Evolutionary conservation across 2,113 vertebrate genomes (phyloP).

Genomic region (Laticauda colubrina): DNA sequence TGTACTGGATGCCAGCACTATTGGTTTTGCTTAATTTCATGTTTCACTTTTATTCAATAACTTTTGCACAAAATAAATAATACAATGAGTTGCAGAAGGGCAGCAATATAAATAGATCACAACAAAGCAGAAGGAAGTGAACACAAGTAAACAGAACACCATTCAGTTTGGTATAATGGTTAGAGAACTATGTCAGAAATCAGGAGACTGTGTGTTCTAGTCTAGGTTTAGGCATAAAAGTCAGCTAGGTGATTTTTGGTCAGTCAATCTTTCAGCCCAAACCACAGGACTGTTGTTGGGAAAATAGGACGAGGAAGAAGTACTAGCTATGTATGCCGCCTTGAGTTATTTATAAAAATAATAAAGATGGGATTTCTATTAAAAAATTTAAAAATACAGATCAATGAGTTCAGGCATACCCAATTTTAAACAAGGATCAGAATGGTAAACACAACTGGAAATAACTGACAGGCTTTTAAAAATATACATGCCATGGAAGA

Average conservation of each 20-base stretch:
- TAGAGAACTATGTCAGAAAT: background rate
- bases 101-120: background rate
- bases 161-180: background rate
- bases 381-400: background rate
- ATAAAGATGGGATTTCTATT: background rate
- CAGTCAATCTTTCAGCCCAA: background rate
- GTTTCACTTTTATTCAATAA: background rate
- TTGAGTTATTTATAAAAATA: background rate
- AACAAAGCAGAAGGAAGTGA: background rate
- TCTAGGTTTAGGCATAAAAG: too few species aligned
- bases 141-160: background rate
- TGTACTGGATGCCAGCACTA: background rate
- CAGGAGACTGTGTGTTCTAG: background rate
- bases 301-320: background rate
- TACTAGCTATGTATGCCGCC: background rate
- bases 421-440: background rate
- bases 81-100: background rate
- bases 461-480: slow-evolving; percentile 4
- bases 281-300: background rate
- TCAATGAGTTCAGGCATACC: accelerated
- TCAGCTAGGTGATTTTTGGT: background rate
- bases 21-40: background rate
- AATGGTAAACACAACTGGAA: background rate
- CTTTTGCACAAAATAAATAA: background rate
- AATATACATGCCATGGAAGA: background rate